These are phyloP conservation scores for Pemphredon lugubris DNA, from an alignment of 2,888 invertebrate species.

Conservation along the genomic window DNA sequence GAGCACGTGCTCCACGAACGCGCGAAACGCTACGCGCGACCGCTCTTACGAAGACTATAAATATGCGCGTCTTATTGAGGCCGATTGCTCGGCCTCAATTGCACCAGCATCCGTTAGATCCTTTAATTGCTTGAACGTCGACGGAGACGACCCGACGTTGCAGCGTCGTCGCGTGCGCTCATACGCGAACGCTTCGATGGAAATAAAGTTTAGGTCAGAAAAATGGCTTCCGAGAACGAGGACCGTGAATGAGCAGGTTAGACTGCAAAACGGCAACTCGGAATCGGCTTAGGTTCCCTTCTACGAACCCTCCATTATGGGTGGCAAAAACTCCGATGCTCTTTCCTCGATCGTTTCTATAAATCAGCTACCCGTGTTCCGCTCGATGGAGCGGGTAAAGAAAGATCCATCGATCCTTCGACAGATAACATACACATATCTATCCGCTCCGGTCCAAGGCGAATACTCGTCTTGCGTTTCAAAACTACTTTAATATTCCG, in stretches of 20 bases:
- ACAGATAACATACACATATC: no score
- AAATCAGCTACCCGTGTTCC: conserved; percentile 40
- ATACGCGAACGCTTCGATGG: no score
- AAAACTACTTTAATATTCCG: no score
- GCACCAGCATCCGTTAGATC: conserved; percentile 31
- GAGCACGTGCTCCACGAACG: background rate
- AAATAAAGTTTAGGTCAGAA: background rate
- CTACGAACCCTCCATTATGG: background rate
- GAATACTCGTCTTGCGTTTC: no score
- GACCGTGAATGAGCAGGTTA: conserved; percentile 10
- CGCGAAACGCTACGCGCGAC: background rate
- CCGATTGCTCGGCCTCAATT: conserved; percentile 54
- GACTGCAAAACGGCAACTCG: conserved; percentile 3
- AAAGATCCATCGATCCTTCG: no score
- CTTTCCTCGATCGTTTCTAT: conserved; percentile 15
- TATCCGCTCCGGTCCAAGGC: no score
- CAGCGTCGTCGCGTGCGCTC: background rate
- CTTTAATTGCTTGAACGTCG: conserved; percentile 30
- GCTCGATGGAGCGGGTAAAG: no score
- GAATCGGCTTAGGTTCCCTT: conserved; percentile 1
- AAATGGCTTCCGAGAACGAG: background rate
- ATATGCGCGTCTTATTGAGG: conserved; percentile 29
- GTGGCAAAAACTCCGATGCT: conserved; percentile 9
- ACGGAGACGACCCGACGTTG: background rate
- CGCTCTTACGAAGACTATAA: background rate